Percentiles rank a stretch among this genome's conserved stretches.
Conservation (phyloP, 2,113 vertebrate species). For the Poeciliopsis occidentalis region DNA sequence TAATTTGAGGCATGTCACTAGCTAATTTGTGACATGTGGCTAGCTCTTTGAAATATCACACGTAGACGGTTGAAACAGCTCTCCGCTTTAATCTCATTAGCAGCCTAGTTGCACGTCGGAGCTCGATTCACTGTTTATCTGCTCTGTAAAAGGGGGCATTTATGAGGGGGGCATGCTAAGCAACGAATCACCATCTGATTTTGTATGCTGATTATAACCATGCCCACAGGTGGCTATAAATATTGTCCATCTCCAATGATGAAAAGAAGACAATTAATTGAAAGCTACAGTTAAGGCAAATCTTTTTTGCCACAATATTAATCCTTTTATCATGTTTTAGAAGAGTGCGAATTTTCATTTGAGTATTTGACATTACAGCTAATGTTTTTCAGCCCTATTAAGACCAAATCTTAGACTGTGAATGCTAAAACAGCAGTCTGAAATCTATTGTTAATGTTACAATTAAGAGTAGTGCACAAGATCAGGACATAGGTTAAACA, state of each 20-base stretch:
- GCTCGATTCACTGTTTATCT: constrained; percentile 41
- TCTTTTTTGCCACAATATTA: background rate
- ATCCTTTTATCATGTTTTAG: background rate
- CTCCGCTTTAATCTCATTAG: constrained; percentile 67
- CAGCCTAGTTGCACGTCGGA: constrained; percentile 32
- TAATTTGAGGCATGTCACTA: constrained; percentile 71
- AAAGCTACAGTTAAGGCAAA: constrained; percentile 7
- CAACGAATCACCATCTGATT: background rate
- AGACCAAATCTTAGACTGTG: background rate
- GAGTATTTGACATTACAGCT: background rate
- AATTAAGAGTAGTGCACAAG: background rate
- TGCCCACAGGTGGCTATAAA: background rate
- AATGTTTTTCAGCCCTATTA: background rate
- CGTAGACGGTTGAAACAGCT: constrained; percentile 57
- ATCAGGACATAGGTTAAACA: background rate
- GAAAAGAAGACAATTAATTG: background rate
- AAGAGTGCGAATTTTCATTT: background rate
- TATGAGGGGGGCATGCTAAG: constrained; percentile 18
- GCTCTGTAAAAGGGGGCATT: constrained; percentile 25
- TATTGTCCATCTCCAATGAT: background rate
- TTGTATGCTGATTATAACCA: constrained; percentile 5
- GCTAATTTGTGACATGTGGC: constrained; percentile 73
- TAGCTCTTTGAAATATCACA: constrained; percentile 75
- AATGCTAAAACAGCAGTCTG: background rate
- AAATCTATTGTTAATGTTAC: background rate